Percentiles rank a stretch among this genome's conserved stretches.
Conservation (phyloP, 2,113 vertebrate species). For the Oryzias javanicus region DNA sequence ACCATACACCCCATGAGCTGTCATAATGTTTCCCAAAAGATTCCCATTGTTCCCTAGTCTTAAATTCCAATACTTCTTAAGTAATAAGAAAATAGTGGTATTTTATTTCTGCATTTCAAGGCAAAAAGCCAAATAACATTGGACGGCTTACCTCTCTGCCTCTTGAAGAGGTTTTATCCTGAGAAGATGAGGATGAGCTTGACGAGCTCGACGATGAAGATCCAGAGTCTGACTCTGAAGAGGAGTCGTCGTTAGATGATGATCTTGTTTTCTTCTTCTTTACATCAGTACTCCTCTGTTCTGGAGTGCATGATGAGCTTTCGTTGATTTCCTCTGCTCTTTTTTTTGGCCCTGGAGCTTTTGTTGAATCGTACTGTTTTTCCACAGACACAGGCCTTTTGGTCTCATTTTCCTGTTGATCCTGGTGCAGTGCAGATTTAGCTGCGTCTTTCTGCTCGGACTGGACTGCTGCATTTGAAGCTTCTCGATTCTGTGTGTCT, state of each 20-base stretch:
- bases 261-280: constrained; percentile 47
- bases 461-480: constrained; percentile 10
- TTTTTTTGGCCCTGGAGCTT: constrained; percentile 22
- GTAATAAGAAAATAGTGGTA: too few species aligned
- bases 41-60: too few species aligned
- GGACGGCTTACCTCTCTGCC: constrained; percentile 65
- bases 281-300: constrained; percentile 32
- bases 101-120: neutral
- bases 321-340: constrained; percentile 43
- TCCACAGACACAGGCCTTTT: constrained; percentile 11
- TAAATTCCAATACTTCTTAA: too few species aligned
- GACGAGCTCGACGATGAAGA: constrained; percentile 76
- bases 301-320: constrained; percentile 33
- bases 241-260: constrained; percentile 70
- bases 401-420: constrained; percentile 27
- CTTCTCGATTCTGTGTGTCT: constrained; percentile 35
- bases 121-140: neutral
- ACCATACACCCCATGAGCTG: too few species aligned
- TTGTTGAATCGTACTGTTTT: constrained; percentile 16
- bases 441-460: constrained; percentile 24
- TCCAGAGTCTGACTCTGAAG: constrained; percentile 74
- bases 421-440: neutral
- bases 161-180: constrained; percentile 60
- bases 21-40: too few species aligned
- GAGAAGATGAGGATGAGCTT: constrained; percentile 66